Conservation (phyloP, 2,888 invertebrate genomes). For the Molorchus minor region DNA sequence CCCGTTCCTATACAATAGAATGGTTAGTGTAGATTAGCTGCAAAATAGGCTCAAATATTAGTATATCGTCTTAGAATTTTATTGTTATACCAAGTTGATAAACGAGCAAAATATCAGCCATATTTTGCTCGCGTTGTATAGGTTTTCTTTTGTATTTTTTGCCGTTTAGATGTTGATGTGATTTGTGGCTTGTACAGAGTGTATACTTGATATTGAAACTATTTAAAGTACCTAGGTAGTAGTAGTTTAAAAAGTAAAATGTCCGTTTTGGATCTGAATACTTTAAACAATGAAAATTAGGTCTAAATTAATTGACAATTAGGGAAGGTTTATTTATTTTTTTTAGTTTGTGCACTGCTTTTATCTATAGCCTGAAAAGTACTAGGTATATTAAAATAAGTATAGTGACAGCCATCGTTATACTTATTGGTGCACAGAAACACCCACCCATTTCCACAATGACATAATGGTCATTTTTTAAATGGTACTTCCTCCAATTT, state of each 20-base stretch:
- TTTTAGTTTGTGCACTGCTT: no score
- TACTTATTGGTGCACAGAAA: conserved; percentile 19
- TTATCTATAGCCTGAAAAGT: conserved; percentile 5
- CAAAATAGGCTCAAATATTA: background rate
- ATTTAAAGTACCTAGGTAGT: conserved; percentile 6
- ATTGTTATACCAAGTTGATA: conserved; percentile 7
- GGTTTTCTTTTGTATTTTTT: conserved; percentile 31
- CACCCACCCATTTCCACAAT: no score
- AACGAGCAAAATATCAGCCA: conserved; percentile 27
- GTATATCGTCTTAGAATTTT: no score
- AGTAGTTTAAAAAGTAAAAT: conserved; percentile 20
- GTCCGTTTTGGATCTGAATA: background rate
- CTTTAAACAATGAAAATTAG: background rate
- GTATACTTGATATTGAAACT: background rate
- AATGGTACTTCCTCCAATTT: no score
- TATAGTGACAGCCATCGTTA: conserved; percentile 43
- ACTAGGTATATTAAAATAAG: conserved; percentile 16
- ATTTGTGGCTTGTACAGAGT: conserved; percentile 21
- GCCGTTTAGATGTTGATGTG: conserved; percentile 37
- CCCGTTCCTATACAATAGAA: conserved; percentile 59
- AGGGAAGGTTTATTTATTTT: no score
- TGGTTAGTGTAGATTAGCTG: conserved; percentile 56
- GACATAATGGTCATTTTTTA: no score
- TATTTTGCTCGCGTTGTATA: conserved; percentile 33
- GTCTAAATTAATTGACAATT: conserved; percentile 30